Base-by-base conservation (phyloP, 1,140 invertebrate genomes). In the Oreohelix idahoensis region DNA sequence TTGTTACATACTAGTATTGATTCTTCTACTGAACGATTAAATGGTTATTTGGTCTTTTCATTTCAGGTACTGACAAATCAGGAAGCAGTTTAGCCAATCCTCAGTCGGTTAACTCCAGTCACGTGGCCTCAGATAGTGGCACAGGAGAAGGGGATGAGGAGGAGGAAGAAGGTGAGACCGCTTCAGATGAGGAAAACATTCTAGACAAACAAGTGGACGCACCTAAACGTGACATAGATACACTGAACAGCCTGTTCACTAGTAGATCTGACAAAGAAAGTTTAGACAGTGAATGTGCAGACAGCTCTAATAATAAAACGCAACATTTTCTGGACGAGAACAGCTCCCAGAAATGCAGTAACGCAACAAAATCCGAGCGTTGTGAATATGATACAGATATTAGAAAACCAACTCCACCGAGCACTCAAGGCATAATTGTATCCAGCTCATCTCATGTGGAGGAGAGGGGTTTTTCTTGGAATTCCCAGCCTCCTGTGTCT, bases 121-220 rank as follows among this genome's bases (percentile, higher is more conserved):
- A 79, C 17, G 53, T 79, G 77, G 42, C 77, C 77, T 39, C 58
- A 29, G 79, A 80, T 39, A 80, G 79, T 51, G 74, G 45, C 32
- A 32, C 74, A 29, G 74, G 29, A n/a, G 63, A 66, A 8, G 63
- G 63, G 8, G 63, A 66, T 66, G 63, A 66, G 17, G 77, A 49
- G 29, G 77, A 79, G 20, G 76, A 78, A 17, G 76, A 78, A 5
- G 76, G 76, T 15, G 76, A 78, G 8, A 66, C 77, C 2, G n/a
- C 53, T 26, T 79, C 77, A 5, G 77, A 79, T n/a, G 77, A 79
- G 20, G 77, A 79, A n/a, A 66, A 26, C 53, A 69, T 15, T 13
- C 11, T 15, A 2, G 77, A 69, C 51, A 45, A 45, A 53, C 10
- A 42, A 2, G 58, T 10, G 4, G 26, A 38, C 15, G 17, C 5